Evolutionary conservation across 2,113 vertebrate species (phyloP).

Genomic region (Holacanthus passer): DNA sequence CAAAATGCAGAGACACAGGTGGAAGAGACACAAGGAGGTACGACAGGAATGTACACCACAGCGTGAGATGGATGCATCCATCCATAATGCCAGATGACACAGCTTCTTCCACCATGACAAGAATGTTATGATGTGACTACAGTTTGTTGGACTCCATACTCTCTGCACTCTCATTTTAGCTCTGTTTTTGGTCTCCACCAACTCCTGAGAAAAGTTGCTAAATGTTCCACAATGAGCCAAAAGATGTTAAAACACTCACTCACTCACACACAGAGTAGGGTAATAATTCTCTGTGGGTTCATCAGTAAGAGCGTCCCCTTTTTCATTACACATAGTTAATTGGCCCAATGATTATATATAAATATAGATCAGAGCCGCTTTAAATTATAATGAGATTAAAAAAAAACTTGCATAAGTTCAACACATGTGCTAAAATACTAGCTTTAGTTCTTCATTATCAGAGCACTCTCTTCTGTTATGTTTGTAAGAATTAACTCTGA

Average conservation of each 20-base stretch:
- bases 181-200: background rate
- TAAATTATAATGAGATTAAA: background rate
- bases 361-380: background rate
- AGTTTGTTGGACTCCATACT: too few relatives aligned
- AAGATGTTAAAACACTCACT: background rate
- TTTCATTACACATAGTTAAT: too few relatives aligned
- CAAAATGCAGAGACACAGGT: background rate
- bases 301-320: too few relatives aligned
- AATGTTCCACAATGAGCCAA: background rate
- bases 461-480: conserved; percentile 1
- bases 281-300: too few relatives aligned
- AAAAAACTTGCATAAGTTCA: too few relatives aligned
- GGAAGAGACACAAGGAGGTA: background rate
- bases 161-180: too few relatives aligned
- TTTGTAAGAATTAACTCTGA: conserved; percentile 7
- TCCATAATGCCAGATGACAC: background rate
- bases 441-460: background rate
- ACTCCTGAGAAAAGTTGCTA: background rate
- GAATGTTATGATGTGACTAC: background rate
- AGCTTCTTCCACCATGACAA: background rate
- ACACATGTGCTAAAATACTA: background rate
- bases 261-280: too few relatives aligned
- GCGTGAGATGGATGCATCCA: background rate
- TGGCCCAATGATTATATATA: background rate
- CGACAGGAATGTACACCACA: background rate